Evolutionary conservation across 64 coral and sea anemone species (phyloP).

Genomic region (Astreopora myriophthalma): DNA sequence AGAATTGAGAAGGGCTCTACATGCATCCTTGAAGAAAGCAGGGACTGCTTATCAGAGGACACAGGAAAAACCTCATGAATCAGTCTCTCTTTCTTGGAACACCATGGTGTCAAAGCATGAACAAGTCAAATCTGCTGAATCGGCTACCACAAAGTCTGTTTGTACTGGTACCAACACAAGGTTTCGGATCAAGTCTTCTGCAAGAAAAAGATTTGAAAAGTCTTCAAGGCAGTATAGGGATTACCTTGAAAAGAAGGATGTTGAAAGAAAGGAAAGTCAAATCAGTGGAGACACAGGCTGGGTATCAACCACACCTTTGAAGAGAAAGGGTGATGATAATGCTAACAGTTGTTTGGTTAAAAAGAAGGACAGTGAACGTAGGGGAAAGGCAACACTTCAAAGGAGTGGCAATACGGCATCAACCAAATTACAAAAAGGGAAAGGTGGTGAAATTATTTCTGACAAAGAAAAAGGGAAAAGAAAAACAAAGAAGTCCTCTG

Average conservation of each 20-base stretch:
- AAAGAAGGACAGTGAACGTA: not conserved
- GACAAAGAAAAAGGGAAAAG: not conserved
- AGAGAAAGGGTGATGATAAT: not conserved
- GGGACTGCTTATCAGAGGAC: not conserved
- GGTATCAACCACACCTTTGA: not conserved
- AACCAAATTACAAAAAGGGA: not conserved
- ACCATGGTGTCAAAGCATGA: not conserved
- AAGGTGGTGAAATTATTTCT: not conserved
- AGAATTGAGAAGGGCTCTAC: slow-evolving; percentile 81
- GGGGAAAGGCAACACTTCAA: not conserved
- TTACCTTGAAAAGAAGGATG: not conserved
- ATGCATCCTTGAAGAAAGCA: slow-evolving; percentile 74
- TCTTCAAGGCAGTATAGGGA: not conserved
- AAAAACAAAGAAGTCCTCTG: not conserved
- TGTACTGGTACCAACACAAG: slow-evolving; percentile 11
- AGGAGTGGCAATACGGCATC: not conserved
- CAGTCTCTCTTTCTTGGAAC: not conserved
- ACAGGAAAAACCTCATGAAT: not conserved
- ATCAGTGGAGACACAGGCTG: not conserved
- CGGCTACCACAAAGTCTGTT: not conserved
- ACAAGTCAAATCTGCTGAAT: not conserved
- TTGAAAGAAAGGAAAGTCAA: not conserved
- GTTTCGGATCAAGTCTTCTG: not conserved
- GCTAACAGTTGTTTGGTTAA: not conserved
- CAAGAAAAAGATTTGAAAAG: not conserved